Conservation (phyloP, 37 sponge, comb jelly and placozoan genomes). For the Theonella swinhoei region DNA sequence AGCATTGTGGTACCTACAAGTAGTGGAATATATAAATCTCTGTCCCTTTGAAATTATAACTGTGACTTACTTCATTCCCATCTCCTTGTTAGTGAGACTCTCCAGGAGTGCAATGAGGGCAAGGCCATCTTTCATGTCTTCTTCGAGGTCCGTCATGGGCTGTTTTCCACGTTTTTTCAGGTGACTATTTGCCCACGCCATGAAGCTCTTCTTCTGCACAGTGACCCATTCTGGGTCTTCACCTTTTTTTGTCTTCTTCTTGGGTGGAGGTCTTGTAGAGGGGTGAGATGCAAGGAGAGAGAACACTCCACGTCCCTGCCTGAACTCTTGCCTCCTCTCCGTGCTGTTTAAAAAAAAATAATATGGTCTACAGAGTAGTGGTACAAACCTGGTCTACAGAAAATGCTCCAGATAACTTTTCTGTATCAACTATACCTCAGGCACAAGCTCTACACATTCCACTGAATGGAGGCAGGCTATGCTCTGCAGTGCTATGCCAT, state of each 20-base stretch:
- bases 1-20: conserved; percentile 21
- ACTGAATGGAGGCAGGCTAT: no score
- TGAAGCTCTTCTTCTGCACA: conserved; percentile 5
- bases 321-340: not conserved
- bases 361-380: not conserved
- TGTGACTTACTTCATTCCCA: not conserved
- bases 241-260: not conserved
- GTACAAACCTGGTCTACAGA: not conserved
- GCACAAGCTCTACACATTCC: no score
- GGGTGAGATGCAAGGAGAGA: conserved; percentile 1
- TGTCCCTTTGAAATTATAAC: not conserved
- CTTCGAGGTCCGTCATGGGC: not conserved
- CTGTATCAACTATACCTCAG: no score
- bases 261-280: conserved; percentile 15
- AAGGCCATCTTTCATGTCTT: conserved; percentile 25
- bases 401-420: no score
- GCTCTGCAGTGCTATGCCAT: no score
- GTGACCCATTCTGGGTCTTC: not conserved
- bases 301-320: conserved; percentile 9
- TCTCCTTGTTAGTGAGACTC: not conserved
- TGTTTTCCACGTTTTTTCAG: not conserved
- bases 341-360: not conserved
- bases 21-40: no score
- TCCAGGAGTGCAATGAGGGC: conserved; percentile 17
- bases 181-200: conserved; percentile 16